Conservation (phyloP, 2,797 vertebrate genomes). For the Melanotaenia maccullochi region DNA sequence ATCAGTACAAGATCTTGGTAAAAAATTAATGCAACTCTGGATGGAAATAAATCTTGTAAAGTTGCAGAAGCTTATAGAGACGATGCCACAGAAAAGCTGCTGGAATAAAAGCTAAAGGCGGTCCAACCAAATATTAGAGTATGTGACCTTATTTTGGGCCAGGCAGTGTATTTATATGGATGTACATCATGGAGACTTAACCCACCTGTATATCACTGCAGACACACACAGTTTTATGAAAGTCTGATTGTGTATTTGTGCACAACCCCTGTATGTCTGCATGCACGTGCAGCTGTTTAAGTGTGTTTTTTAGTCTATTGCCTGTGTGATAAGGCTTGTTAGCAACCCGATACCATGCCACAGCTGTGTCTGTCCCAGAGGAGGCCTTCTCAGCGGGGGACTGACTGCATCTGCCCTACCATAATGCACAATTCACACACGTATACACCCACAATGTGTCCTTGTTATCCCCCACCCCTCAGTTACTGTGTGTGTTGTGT, state of each 20-base stretch:
- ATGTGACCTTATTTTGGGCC: too few relatives aligned
- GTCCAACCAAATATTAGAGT: too few relatives aligned
- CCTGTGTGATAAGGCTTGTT: constrained; percentile 79
- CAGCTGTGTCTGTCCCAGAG: constrained; percentile 77
- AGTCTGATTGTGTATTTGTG: constrained; percentile 18
- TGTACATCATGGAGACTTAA: not conserved
- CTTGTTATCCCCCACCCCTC: constrained; percentile 18
- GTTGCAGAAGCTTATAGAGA: too few relatives aligned
- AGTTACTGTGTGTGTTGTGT: constrained; percentile 32
- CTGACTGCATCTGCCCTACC: constrained; percentile 71
- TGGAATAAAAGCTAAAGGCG: too few relatives aligned
- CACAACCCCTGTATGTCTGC: not conserved
- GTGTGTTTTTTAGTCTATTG: constrained; percentile 43
- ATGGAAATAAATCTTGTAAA: too few relatives aligned
- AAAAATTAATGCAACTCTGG: too few relatives aligned
- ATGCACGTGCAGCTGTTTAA: not conserved
- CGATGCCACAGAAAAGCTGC: too few relatives aligned
- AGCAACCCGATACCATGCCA: constrained; percentile 77
- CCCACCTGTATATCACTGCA: constrained; percentile 6
- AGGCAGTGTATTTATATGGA: too few relatives aligned
- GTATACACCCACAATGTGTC: constrained; percentile 35
- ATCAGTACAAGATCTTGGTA: too few relatives aligned
- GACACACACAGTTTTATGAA: constrained; percentile 20
- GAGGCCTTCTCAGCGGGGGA: constrained; percentile 71
- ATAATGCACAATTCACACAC: constrained; percentile 59